A percentile compares a stretch with the other conserved stretches of the same genome.
phyloP scores from a whole-genome alignment of 1,140 invertebrate species.

The Drosophila pachea region DNA sequence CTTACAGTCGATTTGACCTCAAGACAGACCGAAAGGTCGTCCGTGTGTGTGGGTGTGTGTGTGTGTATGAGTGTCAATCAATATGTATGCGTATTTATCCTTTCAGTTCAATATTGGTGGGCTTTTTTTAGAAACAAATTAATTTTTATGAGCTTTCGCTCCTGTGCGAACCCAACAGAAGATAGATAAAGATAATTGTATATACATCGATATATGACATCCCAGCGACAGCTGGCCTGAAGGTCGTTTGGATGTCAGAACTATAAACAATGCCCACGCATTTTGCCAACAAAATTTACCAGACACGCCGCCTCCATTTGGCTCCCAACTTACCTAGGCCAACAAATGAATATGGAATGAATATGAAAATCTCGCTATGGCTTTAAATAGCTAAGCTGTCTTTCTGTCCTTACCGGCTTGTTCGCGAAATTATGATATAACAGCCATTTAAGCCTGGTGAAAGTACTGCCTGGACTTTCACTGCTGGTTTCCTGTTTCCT shows the following conservation, averaged over 20 bases:
- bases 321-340: slow-evolving; percentile 23
- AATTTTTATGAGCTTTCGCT: slow-evolving; percentile 8
- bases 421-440: no score
- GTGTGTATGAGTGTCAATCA: slow-evolving; percentile 4
- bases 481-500: no score
- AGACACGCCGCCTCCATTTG: not conserved
- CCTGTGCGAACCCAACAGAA: not conserved
- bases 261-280: slow-evolving; percentile 56
- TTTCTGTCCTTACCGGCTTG: no score
- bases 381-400: no score
- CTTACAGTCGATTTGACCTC: slow-evolving; percentile 56
- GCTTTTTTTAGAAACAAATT: slow-evolving; percentile 50
- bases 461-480: no score
- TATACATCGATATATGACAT: not conserved
- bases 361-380: not conserved
- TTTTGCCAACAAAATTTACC: slow-evolving; percentile 13
- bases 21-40: slow-evolving; percentile 63
- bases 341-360: slow-evolving; percentile 28
- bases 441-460: no score
- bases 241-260: slow-evolving; percentile 67
- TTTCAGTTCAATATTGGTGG: slow-evolving; percentile 42
- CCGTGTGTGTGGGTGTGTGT: slow-evolving; percentile 34
- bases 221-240: slow-evolving; percentile 34
- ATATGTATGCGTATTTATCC: slow-evolving; percentile 45
- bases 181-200: not conserved